Evolutionary conservation across 2,888 invertebrate genomes (phyloP).

Genomic region (Baccha elongata): DNA sequence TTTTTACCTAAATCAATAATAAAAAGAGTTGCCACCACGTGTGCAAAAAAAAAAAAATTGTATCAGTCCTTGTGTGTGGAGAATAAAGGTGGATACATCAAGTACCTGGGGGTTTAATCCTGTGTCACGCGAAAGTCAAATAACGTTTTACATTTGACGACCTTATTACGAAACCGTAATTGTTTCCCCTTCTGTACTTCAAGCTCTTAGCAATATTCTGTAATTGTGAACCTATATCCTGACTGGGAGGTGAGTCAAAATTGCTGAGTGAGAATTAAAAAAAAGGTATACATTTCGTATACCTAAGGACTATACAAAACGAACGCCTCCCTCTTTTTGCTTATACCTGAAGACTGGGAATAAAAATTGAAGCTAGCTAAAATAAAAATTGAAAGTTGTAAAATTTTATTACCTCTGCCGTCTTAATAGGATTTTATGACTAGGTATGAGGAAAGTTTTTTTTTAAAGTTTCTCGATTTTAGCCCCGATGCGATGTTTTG

Average conservation of each 20-base stretch:
- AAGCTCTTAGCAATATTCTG: constrained; percentile 20
- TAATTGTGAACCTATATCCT: constrained; percentile 65
- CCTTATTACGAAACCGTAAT: constrained; percentile 64
- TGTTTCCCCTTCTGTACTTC: constrained; percentile 35
- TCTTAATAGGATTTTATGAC: constrained; percentile 72
- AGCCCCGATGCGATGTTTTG: constrained; percentile 10
- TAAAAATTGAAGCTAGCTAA: constrained; percentile 67
- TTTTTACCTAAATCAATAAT: constrained; percentile 27
- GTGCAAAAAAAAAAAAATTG: constrained; percentile 14
- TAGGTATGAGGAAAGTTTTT: constrained; percentile 58
- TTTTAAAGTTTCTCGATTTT: constrained; percentile 54
- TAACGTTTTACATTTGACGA: constrained; percentile 64
- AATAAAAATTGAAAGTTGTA: constrained; percentile 81
- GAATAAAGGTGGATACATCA: neutral
- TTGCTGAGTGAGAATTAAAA: no score
- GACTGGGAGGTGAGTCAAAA: neutral
- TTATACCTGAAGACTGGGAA: neutral
- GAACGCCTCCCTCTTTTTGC: no score
- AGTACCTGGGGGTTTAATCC: constrained; percentile 1
- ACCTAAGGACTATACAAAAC: no score
- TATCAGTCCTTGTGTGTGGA: neutral
- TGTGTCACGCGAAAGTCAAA: constrained; percentile 70
- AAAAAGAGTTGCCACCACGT: constrained; percentile 43
- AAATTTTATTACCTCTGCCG: constrained; percentile 78
- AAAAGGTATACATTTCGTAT: no score